These are phyloP conservation scores for Rousettus leschenaultii DNA, from an alignment of 2,113 vertebrate species.

Conservation along the genomic window DNA sequence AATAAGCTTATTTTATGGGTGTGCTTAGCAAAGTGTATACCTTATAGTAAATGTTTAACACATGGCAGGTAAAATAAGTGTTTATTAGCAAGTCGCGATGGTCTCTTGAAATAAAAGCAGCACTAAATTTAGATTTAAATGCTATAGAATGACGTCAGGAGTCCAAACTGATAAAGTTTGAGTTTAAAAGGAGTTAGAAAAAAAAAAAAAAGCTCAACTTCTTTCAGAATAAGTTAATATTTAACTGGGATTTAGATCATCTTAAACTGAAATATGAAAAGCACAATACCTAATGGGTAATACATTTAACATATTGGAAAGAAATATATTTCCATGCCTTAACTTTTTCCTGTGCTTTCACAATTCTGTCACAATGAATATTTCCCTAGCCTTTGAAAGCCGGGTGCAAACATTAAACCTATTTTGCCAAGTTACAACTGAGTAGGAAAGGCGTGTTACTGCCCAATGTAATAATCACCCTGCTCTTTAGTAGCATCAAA, in stretches of 20 bases:
- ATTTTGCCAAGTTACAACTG: constrained; percentile 1
- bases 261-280: background rate
- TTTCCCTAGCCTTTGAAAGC: background rate
- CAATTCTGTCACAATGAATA: background rate
- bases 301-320: background rate
- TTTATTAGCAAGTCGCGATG: background rate
- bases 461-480: background rate
- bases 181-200: background rate
- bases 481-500: background rate
- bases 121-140: background rate
- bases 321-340: background rate
- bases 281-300: background rate
- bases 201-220: background rate
- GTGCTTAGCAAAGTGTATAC: background rate
- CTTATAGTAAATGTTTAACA: background rate
- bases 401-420: background rate
- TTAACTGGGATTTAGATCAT: background rate
- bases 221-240: background rate
- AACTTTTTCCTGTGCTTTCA: background rate
- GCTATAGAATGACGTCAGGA: background rate
- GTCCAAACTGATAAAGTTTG: background rate
- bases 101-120: background rate
- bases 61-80: background rate
- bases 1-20: background rate
- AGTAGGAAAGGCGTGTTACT: background rate